A percentile compares a stretch with the other conserved stretches of the same genome.
phyloP scores from a whole-genome alignment of 2,888 invertebrate genomes.

The Limnephilus rhombicus region DNA sequence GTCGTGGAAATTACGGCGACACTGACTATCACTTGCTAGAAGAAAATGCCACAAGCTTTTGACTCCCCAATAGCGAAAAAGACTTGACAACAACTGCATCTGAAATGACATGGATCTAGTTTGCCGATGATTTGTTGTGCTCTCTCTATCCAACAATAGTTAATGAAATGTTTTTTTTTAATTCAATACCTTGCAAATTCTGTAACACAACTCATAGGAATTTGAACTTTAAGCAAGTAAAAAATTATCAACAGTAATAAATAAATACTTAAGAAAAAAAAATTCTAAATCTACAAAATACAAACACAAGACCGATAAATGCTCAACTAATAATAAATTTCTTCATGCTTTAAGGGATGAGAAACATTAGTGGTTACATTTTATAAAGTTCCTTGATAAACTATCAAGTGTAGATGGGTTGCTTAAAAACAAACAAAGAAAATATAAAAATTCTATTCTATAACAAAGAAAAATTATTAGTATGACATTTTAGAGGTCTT shows the following conservation, averaged over 20 bases:
- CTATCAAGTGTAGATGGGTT: not conserved
- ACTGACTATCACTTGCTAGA: not conserved
- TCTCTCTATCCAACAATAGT: not conserved
- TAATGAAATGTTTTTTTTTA: not conserved
- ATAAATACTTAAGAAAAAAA: not conserved
- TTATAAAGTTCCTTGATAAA: not conserved
- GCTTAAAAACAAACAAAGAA: not conserved
- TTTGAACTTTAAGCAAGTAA: slow-evolving; percentile 37
- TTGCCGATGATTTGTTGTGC: not conserved
- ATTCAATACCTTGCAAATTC: not conserved
- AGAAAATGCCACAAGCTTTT: not conserved
- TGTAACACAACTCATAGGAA: not conserved
- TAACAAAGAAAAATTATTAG: slow-evolving; percentile 48
- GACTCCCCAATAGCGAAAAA: not conserved
- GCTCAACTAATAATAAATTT: slow-evolving; percentile 52
- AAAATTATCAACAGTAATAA: slow-evolving; percentile 16
- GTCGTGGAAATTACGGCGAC: not conserved
- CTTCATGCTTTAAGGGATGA: not conserved
- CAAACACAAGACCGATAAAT: slow-evolving; percentile 64
- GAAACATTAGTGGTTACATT: slow-evolving; percentile 25
- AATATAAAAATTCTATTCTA: not conserved
- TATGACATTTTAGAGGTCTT: slow-evolving; percentile 64
- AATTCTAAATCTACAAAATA: slow-evolving; percentile 4
- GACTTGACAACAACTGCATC: not conserved
- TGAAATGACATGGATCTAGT: not conserved